These are phyloP conservation scores for Periparus ater DNA, from an alignment of 2,797 vertebrate genomes.

Conservation along the genomic window DNA sequence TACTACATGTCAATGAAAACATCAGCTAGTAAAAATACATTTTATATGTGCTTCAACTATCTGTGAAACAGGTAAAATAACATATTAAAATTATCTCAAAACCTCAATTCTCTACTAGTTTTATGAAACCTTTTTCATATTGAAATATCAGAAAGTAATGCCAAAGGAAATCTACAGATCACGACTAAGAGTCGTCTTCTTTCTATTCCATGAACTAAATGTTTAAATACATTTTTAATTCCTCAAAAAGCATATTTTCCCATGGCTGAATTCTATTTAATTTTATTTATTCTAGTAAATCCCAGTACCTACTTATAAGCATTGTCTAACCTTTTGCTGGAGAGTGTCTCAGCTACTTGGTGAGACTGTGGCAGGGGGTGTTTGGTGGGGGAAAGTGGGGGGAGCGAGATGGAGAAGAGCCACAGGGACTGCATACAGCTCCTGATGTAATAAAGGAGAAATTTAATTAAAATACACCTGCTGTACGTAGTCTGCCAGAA, in stretches of 20 bases:
- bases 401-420: background rate
- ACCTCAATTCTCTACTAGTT: background rate
- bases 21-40: background rate
- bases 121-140: background rate
- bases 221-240: background rate
- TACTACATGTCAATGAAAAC: background rate
- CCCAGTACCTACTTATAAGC: background rate
- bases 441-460: background rate
- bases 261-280: background rate
- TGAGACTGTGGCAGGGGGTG: background rate
- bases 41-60: background rate
- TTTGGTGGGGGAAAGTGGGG: background rate
- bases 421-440: background rate
- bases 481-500: background rate
- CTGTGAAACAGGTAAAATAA: background rate
- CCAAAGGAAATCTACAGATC: background rate
- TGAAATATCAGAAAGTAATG: background rate
- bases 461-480: slow-evolving; percentile 45
- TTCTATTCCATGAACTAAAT: background rate
- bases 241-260: background rate
- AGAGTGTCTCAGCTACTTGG: background rate
- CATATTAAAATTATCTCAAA: background rate
- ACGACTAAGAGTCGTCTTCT: background rate
- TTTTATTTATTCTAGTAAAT: background rate
- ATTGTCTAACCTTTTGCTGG: background rate